Conservation (phyloP, 2,888 invertebrate genomes). For the Lasioglossum leucozonium region DNA sequence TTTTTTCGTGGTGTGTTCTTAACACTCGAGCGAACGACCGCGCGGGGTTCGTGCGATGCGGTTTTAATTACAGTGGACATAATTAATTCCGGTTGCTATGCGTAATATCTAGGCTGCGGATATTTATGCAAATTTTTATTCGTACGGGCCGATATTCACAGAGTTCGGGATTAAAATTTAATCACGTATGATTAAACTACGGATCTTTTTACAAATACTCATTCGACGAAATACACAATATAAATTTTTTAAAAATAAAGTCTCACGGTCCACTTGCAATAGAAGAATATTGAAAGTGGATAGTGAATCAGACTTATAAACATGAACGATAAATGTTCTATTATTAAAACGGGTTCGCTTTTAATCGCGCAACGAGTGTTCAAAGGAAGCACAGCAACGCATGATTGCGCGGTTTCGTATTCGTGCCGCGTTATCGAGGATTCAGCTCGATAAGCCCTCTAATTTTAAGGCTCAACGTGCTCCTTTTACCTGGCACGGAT, state of each 20-base stretch:
- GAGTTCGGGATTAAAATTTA: not conserved
- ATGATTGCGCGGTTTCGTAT: not conserved
- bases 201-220: not conserved
- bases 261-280: not conserved
- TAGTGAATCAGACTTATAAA: too few relatives aligned
- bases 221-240: not conserved
- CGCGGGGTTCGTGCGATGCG: not conserved
- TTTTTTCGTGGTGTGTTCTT: not conserved
- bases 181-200: not conserved
- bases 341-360: not conserved
- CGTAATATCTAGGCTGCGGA: not conserved
- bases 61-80: not conserved
- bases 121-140: not conserved
- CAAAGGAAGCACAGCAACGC: not conserved
- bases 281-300: not conserved
- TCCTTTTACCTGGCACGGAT: not conserved
- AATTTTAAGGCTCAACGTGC: not conserved
- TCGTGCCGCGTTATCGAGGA: not conserved
- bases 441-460: not conserved
- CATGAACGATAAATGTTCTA: not conserved
- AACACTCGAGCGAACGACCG: not conserved
- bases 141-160: not conserved
- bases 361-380: not conserved
- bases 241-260: not conserved
- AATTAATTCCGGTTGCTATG: not conserved